Evolutionary conservation across 2,797 vertebrate genomes (phyloP).

Genomic region (Tokudaia muenninki): DNA sequence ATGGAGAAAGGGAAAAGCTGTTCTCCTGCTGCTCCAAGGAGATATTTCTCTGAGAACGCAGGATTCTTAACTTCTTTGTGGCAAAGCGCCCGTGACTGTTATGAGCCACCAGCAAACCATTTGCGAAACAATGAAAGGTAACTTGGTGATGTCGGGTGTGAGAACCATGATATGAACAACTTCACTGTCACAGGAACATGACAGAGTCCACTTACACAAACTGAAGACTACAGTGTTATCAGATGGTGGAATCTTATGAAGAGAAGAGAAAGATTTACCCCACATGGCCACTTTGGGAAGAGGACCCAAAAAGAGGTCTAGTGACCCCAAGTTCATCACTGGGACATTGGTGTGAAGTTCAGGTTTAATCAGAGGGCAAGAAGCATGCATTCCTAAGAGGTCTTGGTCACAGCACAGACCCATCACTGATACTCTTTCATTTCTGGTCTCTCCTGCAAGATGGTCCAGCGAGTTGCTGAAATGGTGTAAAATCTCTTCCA

Average conservation of each 20-base stretch:
- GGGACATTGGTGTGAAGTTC: background rate
- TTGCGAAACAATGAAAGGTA: background rate
- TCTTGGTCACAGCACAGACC: background rate
- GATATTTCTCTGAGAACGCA: background rate
- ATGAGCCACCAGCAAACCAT: background rate
- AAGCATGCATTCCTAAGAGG: background rate
- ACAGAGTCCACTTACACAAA: background rate
- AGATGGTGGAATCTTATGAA: too few species aligned
- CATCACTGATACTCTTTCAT: background rate
- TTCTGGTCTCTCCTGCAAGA: background rate
- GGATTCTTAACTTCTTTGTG: background rate
- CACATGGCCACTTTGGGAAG: background rate
- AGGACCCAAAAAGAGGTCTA: background rate
- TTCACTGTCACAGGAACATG: background rate
- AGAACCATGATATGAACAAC: background rate
- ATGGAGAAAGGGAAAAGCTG: background rate
- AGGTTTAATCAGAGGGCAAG: background rate
- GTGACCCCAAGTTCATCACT: background rate
- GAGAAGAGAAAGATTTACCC: background rate
- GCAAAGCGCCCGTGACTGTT: background rate
- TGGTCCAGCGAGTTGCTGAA: background rate
- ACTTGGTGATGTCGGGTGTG: background rate
- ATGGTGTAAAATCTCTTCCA: background rate
- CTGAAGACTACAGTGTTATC: background rate
- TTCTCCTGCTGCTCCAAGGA: background rate